Evolutionary conservation across 2,888 invertebrate genomes (phyloP).

Genomic region (Yponomeuta cagnagella): DNA sequence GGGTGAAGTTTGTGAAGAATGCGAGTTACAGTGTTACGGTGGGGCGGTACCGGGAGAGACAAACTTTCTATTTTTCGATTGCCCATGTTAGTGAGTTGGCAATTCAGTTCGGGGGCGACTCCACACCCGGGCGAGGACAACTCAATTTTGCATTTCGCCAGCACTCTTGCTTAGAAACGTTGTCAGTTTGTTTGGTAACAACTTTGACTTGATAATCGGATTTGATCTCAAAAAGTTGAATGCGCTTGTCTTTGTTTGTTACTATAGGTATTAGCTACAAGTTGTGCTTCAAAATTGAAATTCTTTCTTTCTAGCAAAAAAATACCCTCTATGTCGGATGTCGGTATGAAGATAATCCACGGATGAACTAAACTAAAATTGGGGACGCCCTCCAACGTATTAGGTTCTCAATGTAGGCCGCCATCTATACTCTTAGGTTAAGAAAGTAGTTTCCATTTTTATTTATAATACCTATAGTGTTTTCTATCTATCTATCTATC

Average conservation of each 20-base stretch:
- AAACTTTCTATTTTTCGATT: slow-evolving; percentile 73
- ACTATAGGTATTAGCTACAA: background rate
- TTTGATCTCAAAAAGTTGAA: slow-evolving; percentile 11
- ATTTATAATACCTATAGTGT: no score
- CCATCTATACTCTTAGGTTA: no score
- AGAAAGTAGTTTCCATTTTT: no score
- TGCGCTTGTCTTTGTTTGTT: background rate
- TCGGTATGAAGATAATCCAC: no score
- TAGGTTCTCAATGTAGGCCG: no score
- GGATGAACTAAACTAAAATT: no score
- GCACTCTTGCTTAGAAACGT: slow-evolving; percentile 23
- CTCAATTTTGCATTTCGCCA: slow-evolving; percentile 54
- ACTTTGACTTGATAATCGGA: slow-evolving; percentile 14
- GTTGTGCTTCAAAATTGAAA: background rate
- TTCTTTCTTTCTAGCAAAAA: no score
- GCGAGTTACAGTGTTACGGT: slow-evolving; percentile 66
- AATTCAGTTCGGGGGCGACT: slow-evolving; percentile 59
- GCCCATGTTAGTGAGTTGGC: slow-evolving; percentile 65
- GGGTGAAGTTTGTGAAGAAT: slow-evolving; percentile 62
- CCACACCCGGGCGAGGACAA: slow-evolving; percentile 45
- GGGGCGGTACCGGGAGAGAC: slow-evolving; percentile 29
- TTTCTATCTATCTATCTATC: no score
- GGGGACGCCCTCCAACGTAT: no score
- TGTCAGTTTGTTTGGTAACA: slow-evolving; percentile 26
- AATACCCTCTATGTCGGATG: no score